Conservation (phyloP, 2,113 vertebrate species). For the Elephas maximus region DNA sequence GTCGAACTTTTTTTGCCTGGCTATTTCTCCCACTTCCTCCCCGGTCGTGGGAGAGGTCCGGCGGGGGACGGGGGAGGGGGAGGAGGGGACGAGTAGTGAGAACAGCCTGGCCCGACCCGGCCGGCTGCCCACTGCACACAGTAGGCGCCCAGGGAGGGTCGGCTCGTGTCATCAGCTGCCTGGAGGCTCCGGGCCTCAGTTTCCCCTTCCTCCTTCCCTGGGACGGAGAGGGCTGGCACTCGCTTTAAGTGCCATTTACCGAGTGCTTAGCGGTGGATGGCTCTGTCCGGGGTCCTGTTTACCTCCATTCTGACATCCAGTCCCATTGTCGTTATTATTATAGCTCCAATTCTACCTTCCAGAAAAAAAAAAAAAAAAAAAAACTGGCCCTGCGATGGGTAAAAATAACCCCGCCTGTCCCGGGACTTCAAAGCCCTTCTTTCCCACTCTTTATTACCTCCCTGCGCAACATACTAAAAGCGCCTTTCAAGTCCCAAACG, state of each 20-base stretch:
- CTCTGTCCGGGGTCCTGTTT: conserved; percentile 11
- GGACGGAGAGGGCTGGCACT: neutral
- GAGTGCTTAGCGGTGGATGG: neutral
- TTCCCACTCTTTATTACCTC: neutral
- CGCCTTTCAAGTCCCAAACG: conserved; percentile 38
- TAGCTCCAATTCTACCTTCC: neutral
- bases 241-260: neutral
- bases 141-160: neutral
- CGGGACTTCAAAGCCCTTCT: conserved; percentile 13
- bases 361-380: neutral
- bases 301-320: neutral
- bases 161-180: neutral
- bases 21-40: conserved; percentile 81
- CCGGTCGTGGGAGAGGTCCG: conserved; percentile 78
- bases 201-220: conserved; percentile 31
- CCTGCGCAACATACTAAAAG: conserved; percentile 29
- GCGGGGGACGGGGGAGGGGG: conserved; percentile 50
- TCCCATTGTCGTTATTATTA: neutral
- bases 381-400: neutral
- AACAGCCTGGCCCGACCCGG: conserved; percentile 36
- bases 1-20: conserved; percentile 55
- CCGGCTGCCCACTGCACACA: conserved; percentile 22
- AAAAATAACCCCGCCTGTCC: neutral
- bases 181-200: conserved; percentile 41
- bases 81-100: conserved; percentile 53